Evolutionary conservation across 2,888 invertebrate genomes (phyloP).

Genomic region (Chrysomela aeneicollis): DNA sequence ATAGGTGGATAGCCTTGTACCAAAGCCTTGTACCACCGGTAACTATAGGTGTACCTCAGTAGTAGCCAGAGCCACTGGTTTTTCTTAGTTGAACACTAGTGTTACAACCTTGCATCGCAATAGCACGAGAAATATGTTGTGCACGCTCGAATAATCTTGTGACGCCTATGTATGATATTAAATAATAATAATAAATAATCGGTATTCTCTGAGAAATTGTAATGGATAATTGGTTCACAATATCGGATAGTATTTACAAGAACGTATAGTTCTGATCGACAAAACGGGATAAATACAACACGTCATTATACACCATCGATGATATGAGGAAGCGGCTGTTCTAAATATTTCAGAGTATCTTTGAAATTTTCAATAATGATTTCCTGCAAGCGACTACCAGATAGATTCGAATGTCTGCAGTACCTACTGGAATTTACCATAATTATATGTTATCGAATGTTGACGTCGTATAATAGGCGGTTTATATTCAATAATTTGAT

Average conservation of each 20-base stretch:
- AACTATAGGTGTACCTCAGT: no score
- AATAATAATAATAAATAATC: conserved; percentile 2
- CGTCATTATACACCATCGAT: neutral
- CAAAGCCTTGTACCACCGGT: no score
- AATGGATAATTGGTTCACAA: neutral
- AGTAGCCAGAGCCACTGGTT: no score
- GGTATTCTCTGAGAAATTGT: neutral
- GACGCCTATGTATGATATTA: neutral
- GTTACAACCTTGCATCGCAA: no score
- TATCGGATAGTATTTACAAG: conserved; percentile 1
- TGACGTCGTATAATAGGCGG: neutral
- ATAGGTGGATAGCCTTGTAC: no score
- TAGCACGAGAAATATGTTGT: no score
- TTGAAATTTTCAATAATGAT: conserved; percentile 7
- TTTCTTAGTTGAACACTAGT: no score
- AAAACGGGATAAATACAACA: neutral
- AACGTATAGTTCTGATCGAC: neutral
- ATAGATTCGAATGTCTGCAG: neutral
- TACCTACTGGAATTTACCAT: neutral
- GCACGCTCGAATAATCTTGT: neutral
- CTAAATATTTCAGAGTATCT: neutral
- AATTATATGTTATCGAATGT: neutral
- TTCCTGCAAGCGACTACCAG: neutral
- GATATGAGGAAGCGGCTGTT: conserved; percentile 2
- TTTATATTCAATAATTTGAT: neutral